A percentile compares a stretch with the other conserved stretches of the same genome.
These are phyloP conservation scores for Hyposoter didymator DNA, from an alignment of 2,888 invertebrate genomes.

Conservation along the genomic window DNA sequence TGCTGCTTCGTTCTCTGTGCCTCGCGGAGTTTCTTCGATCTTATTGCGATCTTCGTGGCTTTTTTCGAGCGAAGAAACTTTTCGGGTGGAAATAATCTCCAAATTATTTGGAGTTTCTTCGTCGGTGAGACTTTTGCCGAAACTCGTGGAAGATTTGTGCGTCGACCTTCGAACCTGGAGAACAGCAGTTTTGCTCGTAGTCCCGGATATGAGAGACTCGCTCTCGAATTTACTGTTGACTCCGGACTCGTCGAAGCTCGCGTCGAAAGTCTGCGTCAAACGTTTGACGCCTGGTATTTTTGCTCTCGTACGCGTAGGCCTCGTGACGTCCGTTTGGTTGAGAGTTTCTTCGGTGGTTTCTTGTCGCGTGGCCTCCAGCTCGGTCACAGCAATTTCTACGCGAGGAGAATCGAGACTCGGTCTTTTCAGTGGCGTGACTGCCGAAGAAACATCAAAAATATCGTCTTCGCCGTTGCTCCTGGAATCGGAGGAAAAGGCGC, in stretches of 20 bases:
- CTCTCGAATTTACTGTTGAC: conserved; percentile 57
- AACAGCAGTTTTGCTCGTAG: conserved; percentile 5
- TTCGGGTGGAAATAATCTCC: conserved; percentile 55
- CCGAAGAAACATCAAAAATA: conserved; percentile 4
- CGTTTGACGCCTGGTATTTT: conserved; percentile 49
- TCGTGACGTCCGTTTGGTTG: neutral
- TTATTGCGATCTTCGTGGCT: conserved; percentile 60
- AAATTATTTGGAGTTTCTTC: conserved; percentile 70
- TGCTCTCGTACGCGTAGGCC: conserved; percentile 29
- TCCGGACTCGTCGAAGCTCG: conserved; percentile 60
- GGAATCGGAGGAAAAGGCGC: conserved; percentile 58
- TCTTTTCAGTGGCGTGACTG: neutral
- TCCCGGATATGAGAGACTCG: conserved; percentile 44
- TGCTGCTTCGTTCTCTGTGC: conserved; percentile 37
- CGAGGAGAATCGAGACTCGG: neutral
- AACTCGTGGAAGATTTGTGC: conserved; percentile 69
- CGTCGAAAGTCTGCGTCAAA: conserved; percentile 63
- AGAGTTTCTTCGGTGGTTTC: conserved; percentile 4
- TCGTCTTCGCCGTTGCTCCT: conserved; percentile 45
- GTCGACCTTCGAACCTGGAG: conserved; percentile 64
- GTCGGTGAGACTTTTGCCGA: conserved; percentile 52
- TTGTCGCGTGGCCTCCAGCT: conserved; percentile 6
- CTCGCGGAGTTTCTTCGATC: conserved; percentile 32
- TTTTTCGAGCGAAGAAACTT: conserved; percentile 59
- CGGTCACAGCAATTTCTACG: conserved; percentile 38